phyloP scores from a whole-genome alignment of 2,113 vertebrate genomes.

The Sceloporus tristichus region DNA sequence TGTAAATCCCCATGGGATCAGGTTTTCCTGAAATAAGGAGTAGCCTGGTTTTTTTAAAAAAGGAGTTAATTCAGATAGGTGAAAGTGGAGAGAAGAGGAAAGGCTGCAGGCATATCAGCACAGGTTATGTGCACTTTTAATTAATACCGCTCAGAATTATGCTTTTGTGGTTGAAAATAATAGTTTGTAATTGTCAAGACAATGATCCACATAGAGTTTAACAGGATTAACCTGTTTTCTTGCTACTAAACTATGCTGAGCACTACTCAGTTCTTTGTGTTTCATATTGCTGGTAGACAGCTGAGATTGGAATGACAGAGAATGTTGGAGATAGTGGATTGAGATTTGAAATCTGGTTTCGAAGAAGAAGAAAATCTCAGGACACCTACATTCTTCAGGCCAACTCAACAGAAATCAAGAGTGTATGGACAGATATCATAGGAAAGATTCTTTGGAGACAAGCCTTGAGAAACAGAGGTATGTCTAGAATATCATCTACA shows the following conservation, averaged over 20 bases:
- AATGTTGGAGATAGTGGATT: conserved; percentile 86
- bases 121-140: background rate
- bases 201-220: background rate
- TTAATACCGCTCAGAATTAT: background rate
- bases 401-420: conserved; percentile 81
- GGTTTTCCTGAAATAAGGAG: too few relatives aligned
- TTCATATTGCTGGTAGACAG: conserved; percentile 74
- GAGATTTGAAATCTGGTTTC: conserved; percentile 89
- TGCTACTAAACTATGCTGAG: background rate
- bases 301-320: conserved; percentile 88
- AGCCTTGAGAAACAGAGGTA: conserved; percentile 87
- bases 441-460: conserved; percentile 88
- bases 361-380: conserved; percentile 83
- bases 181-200: background rate
- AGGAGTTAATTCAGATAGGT: background rate
- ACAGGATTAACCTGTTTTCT: background rate
- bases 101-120: background rate
- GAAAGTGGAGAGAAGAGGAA: background rate
- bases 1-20: too few relatives aligned
- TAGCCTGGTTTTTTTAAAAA: background rate
- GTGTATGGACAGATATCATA: conserved; percentile 82
- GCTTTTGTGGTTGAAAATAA: background rate
- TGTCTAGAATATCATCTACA: background rate
- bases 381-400: conserved; percentile 88
- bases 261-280: background rate